phyloP scores from a whole-genome alignment of 2,888 invertebrate species.

The Lasioglossum calceatum region DNA sequence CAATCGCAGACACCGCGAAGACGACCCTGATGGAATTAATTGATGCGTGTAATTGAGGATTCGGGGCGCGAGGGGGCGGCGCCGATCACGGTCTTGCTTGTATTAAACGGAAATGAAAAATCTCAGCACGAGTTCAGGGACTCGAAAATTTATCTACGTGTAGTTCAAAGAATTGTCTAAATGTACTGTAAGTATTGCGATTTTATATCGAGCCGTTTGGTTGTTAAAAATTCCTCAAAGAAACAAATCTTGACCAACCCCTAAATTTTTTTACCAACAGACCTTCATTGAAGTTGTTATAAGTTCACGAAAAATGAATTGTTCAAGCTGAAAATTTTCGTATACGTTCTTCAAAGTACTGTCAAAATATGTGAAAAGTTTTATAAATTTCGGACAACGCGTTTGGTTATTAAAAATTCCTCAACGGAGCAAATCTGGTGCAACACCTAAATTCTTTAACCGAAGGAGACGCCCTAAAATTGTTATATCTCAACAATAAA shows the following conservation, averaged over 20 bases:
- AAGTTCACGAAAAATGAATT: background rate
- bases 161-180: background rate
- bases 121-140: background rate
- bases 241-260: background rate
- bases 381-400: background rate
- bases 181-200: background rate
- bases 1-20: slow-evolving; percentile 65
- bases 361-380: background rate
- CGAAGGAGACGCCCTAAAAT: background rate
- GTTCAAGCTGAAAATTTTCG: background rate
- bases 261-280: background rate
- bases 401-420: background rate
- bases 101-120: background rate
- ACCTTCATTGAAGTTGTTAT: background rate
- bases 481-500: too few species aligned
- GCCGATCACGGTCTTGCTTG: background rate
- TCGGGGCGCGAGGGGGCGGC: slow-evolving; percentile 14
- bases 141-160: background rate
- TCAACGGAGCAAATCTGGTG: background rate
- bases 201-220: too few species aligned
- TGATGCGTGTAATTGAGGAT: slow-evolving; percentile 59
- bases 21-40: slow-evolving; percentile 61
- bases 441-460: background rate
- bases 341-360: background rate
- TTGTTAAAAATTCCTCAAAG: background rate